Evolutionary conservation across 1,140 invertebrate species (phyloP), one percentile per base, ranked within the genome.

Genomic region (Oryctes rhinoceros): DNA sequence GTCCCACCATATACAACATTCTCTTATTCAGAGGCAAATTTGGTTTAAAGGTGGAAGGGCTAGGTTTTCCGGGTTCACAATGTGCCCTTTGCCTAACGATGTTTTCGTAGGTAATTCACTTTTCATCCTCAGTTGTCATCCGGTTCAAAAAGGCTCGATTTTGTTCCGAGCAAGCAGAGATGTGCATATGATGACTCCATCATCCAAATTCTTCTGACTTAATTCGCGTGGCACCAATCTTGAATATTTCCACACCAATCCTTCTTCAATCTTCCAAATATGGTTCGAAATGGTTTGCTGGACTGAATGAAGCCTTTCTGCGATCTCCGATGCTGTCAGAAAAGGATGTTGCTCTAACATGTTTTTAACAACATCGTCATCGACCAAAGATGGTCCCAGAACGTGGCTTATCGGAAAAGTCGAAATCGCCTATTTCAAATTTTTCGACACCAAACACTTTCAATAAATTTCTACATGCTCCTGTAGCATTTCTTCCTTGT

Each of bases 61-160:
- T 13, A 71, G 65, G 20, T 71, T 71, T 71, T 37, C 20, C n/a
- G 3, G 65, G n/a, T 71, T 71, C 65, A 71, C 65, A 71, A 71
- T 71, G 44, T 48, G 35, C 35, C 44, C 75, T 44, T 39, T 76
- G 39, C 44, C 37, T 76, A 11, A 37, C 24, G 44, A 44, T 76
- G 35, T 76, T 76, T 39, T 44, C 75, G n/a, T 76, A 44, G 9
- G n/a, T 76, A 48, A 76, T 76, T 4, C 24, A 76, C 75, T 76
- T 44, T 76, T 76, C 75, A 76, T 76, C 37, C 9, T 37, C 75
- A 18, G 75, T 48, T 44, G 44, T 39, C 37, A 76, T 76, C 44
- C 75, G 44, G 35, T 76, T n/a, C 37, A 76, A 76, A 47, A 76
- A 3, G 75, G 37, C n/a, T 76, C 35, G 15, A 76, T 76, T 76